Base-by-base conservation (phyloP, 2,113 vertebrate species). In the Embiotoca jacksoni region DNA sequence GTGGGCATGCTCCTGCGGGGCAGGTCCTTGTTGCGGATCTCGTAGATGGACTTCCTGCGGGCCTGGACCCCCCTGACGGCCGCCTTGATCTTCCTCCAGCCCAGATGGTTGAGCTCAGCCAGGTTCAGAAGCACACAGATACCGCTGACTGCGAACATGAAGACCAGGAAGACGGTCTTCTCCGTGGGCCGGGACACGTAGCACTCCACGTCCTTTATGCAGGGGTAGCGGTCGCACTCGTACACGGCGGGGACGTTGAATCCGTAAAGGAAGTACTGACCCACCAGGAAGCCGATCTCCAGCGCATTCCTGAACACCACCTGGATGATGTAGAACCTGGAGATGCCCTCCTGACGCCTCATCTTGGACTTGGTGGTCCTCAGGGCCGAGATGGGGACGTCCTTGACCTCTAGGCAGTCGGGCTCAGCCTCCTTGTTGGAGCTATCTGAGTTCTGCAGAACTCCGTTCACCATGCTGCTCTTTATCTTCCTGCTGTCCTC, bases 241-340 rank as follows among this genome's bases (percentile, higher is more conserved):
- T 97, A 97, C 91, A 97, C 94, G 7, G 95, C 95, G 2, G 96
- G 96, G 71, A 98, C 96, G 33, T 95, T 96, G 89, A 97, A 97
- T 86, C 96, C 96, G 0, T 97, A 98, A 46, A 98, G 93, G 84
- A 98, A 96, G 81, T 97, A 98, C 50, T 98, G 97, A 61, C 97
- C 96, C 79, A 98, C 96, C 77, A 98, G 93, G 84, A 98, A 98
- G 33, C 97, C 96, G 30, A 97, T 97, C 88, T 98, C 97, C 85
- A 97, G 93, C 73, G 96, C 96, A 77, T 98, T 98, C 89, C 97
- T 93, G 92, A 98, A 98, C 83, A 98, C 96, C 83, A 98, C 97
- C 85, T 98, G 97, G 78, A 98, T 97, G 77, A 97, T 97, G 78
- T 98, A 98, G 92, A 97, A 97, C 61, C 97, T 94, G 6, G 96